Evolutionary conservation across 2,888 invertebrate genomes (phyloP), one percentile per base, ranked within the genome.

Genomic region (Cheilosia pagana): DNA sequence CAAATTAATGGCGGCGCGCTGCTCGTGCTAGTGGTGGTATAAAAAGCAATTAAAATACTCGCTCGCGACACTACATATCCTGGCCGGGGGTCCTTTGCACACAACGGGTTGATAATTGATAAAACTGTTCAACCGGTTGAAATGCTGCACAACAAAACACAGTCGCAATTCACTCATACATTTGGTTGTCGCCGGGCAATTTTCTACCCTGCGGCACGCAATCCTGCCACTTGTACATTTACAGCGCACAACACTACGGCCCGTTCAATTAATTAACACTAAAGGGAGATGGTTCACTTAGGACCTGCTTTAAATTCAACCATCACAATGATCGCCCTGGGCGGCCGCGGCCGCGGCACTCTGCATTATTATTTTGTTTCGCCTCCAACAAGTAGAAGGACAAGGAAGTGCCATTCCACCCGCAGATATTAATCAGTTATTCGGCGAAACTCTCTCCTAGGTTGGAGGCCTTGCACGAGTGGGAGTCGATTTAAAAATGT

Each of bases 21-120:
- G 60, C 28, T 28, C 14, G 8, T 39, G 14, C 12, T 28, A 41
- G 41, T 50, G 59, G 25, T 55, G 67, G 67, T 16, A 55, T 16
- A 55, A 81, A 83, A 83, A 78, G 68, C 78, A 83, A 83, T 83
- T 83, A 83, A 83, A 78, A 72, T 57, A 45, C 62, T 68, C 78
- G 50, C 50, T 72, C 68, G 72, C 68, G 50, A 62, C 60, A 76
- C 71, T 65, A n/a, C n/a, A n/a, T n/a, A 53, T 60, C 53, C 55
- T 21, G 23, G n/a, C 67, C 41, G 53, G 16, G 21, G 74, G 53
- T 21, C 21, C 1, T 23, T 31, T n/a, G 28, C 41, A 31, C 59
- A 39, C 19, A 53, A 45, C 55, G 28, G 53, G 31, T 52, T 63
- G 74, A 65, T 70, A 79, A 83, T 78, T 78, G 74, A 74, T 78